phyloP scores from a whole-genome alignment of 2,888 invertebrate species.

The Lysandra coridon region DNA sequence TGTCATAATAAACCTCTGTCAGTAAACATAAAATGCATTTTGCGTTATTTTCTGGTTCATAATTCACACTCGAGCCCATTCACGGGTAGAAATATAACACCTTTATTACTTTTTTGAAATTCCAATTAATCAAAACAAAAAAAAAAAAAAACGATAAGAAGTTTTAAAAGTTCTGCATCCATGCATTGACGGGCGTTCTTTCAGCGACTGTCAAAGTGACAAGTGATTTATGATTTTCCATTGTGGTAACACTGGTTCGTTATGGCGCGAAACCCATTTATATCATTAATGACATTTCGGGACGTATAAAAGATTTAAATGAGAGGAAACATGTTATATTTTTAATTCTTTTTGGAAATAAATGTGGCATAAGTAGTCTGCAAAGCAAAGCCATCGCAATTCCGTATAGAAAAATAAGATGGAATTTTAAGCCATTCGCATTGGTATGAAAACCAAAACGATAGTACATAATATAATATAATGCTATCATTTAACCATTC shows the following conservation, averaged over 20 bases:
- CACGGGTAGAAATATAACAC: conserved; percentile 26
- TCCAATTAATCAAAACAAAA: conserved; percentile 64
- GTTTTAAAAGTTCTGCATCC: conserved; percentile 72
- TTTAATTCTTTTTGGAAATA: conserved; percentile 5
- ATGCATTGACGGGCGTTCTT: conserved; percentile 74
- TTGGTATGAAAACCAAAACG: too few relatives aligned
- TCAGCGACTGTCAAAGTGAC: conserved; percentile 76
- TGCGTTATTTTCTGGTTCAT: conserved; percentile 13
- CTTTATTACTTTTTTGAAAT: conserved; percentile 45
- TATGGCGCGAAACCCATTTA: conserved; percentile 76
- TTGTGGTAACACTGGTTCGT: conserved; percentile 72
- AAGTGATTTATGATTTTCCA: conserved; percentile 74
- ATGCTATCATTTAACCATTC: too few relatives aligned
- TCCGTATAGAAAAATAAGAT: neutral
- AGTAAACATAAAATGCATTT: neutral
- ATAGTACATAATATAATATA: too few relatives aligned
- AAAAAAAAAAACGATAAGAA: conserved; percentile 60
- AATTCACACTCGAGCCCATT: conserved; percentile 25
- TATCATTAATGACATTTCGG: conserved; percentile 72
- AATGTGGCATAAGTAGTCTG: neutral
- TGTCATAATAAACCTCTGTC: neutral
- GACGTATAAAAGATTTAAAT: conserved; percentile 57
- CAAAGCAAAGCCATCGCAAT: neutral
- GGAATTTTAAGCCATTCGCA: neutral
- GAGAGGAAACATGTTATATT: conserved; percentile 13